Base-by-base conservation (phyloP, 2,888 invertebrate genomes). In the Antheraea assamensis region DNA sequence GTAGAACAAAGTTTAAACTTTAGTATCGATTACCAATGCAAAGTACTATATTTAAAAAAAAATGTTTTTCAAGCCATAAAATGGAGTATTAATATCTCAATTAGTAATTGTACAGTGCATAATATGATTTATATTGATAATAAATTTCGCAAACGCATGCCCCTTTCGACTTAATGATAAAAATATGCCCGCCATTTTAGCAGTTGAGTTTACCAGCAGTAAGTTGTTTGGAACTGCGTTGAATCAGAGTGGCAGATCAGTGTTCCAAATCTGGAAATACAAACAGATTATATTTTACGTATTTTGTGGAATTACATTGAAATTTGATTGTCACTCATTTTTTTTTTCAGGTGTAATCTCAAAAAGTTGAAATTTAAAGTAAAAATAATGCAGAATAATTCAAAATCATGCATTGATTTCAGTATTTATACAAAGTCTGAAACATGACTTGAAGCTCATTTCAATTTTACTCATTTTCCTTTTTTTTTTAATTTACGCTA, bases 141-240 rank as follows among this genome's bases (percentile, higher is more conserved):
- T 35, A 70, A 7, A 52, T 66, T 47, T 71, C 68, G 42, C 71
- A 85, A 86, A 88, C 85, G 76, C 90, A 92, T 93, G 94, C 93
- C 93, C 93, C 91, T 87, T 92, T 90, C 91, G 88, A 85, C 87
- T 88, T 87, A 88, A 84, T 85, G 87, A 90, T 89, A 85, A 78
- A 88, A 85, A 87, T 86, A 91, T 90, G 90, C 92, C 92, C 91
- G 92, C 91, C 93, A 89, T 88, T 85, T 88, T 81, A 85, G 84
- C 83, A 85, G 83, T 87, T 86, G 86, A 89, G 86, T 90, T 91
- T 91, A 93, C 93, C 91, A 92, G 92, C 92, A 92, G 87, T 87
- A 89, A 86, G 90, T 89, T 85, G 86, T 87, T 83, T 87, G 87
- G 85, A 89, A 88, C 88, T 90, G 90, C 85, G 81, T 88, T 85